Percentiles rank a stretch among this genome's conserved stretches.
These are phyloP conservation scores for Lepilemur ruficaudatus DNA, from an alignment of 2,797 vertebrate species.

Conservation along the genomic window DNA sequence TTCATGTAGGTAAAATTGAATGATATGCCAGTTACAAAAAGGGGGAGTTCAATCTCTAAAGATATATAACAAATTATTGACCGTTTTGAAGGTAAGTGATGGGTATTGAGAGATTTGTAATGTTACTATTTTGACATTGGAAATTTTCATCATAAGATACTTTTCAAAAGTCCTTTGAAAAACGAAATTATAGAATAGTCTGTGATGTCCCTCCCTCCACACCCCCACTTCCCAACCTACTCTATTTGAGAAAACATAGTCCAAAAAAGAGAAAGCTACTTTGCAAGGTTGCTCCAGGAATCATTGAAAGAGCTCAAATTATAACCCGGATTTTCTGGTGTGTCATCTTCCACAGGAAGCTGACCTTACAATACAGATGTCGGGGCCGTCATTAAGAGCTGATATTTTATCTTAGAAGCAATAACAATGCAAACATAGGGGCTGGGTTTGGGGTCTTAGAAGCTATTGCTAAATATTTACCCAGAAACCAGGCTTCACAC, in stretches of 20 bases:
- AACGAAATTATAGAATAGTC: not conserved
- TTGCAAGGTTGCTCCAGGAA: not conserved
- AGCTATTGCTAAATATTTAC: rapidly evolving
- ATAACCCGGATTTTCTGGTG: too few relatives aligned
- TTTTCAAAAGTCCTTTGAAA: not conserved
- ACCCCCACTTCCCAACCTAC: not conserved
- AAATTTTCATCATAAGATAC: not conserved
- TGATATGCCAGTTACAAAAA: not conserved
- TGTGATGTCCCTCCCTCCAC: too few relatives aligned
- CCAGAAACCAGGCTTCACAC: not conserved
- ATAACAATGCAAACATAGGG: not conserved
- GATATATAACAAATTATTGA: not conserved
- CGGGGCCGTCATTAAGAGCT: not conserved
- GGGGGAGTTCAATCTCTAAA: not conserved
- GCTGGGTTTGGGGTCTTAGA: not conserved
- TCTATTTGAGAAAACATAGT: not conserved
- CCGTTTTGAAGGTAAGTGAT: not conserved
- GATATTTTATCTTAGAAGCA: not conserved
- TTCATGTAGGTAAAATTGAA: not conserved
- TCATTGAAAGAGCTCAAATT: not conserved
- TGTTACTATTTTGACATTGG: too few relatives aligned
- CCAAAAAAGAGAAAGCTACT: not conserved
- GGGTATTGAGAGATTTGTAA: not conserved
- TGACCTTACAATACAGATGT: not conserved
- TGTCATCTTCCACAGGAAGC: not conserved